Evolutionary conservation across 1,140 invertebrate species (phyloP).

Genomic region (Calephelis virginiensis): DNA sequence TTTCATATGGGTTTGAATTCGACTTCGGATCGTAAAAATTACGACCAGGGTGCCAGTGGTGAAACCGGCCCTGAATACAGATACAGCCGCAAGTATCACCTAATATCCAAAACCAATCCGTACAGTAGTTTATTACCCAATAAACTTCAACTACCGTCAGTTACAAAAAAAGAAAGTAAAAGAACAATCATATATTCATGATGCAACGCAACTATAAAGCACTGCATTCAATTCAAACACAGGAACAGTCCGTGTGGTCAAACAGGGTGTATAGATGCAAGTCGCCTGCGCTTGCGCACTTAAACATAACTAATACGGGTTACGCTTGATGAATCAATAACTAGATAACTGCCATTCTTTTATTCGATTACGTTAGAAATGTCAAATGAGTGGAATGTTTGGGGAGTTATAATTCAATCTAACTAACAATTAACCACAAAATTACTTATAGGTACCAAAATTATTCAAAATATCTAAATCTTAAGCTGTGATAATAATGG

Average conservation of each 20-base stretch:
- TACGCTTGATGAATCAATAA: slow-evolving; percentile 17
- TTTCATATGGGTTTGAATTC: too few species aligned
- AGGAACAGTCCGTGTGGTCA: slow-evolving; percentile 24
- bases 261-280: slow-evolving; percentile 16
- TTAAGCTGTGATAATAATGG: too few species aligned
- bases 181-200: slow-evolving; percentile 14
- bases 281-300: slow-evolving; percentile 14
- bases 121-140: slow-evolving; percentile 7
- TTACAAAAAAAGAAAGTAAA: slow-evolving; percentile 10
- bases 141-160: slow-evolving; percentile 15
- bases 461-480: too few species aligned
- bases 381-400: too few species aligned
- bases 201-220: slow-evolving; percentile 18
- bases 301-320: slow-evolving; percentile 29
- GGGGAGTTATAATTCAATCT: too few species aligned
- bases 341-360: slow-evolving; percentile 12
- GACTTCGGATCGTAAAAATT: too few species aligned
- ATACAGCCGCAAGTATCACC: too few species aligned
- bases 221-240: slow-evolving; percentile 20
- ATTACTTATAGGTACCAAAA: too few species aligned
- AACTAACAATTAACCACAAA: too few species aligned
- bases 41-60: too few species aligned
- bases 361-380: background rate
- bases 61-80: too few species aligned
- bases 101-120: background rate